A percentile compares a stretch with the other conserved stretches of the same genome.
These are phyloP conservation scores for Abscondita cerata DNA, from an alignment of 2,888 invertebrate species.

Conservation along the genomic window DNA sequence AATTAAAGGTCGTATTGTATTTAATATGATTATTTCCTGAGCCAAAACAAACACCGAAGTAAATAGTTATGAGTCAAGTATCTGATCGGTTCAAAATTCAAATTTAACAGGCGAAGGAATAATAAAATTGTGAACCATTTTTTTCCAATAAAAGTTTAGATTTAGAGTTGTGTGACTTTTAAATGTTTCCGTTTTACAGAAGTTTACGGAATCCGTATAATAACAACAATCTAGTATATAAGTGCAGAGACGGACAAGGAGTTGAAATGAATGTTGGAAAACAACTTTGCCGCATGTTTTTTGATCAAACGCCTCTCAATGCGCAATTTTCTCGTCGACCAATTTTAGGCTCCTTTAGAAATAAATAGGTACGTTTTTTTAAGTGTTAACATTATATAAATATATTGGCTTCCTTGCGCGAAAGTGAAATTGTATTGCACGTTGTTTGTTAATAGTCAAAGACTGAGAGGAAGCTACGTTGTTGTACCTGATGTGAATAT, in stretches of 20 bases:
- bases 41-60: too few relatives aligned
- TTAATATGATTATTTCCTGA: too few relatives aligned
- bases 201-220: slow-evolving; percentile 1
- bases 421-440: neutral
- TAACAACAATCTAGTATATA: neutral
- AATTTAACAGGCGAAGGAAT: too few relatives aligned
- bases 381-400: neutral
- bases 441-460: neutral
- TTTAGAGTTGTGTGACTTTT: too few relatives aligned
- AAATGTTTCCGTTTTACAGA: neutral
- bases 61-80: too few relatives aligned
- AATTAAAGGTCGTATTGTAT: too few relatives aligned
- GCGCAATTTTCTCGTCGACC: neutral
- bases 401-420: neutral
- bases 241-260: slow-evolving; percentile 5
- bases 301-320: neutral
- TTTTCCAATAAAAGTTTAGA: too few relatives aligned
- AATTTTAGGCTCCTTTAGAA: slow-evolving; percentile 1
- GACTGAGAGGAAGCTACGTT: slow-evolving; percentile 7
- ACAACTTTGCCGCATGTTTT: neutral
- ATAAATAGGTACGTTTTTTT: neutral
- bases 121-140: too few relatives aligned
- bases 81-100: too few relatives aligned
- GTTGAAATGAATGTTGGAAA: slow-evolving; percentile 1
- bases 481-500: slow-evolving; percentile 10